phyloP scores from a whole-genome alignment of 2,113 vertebrate species.

The Sturnira hondurensis region DNA sequence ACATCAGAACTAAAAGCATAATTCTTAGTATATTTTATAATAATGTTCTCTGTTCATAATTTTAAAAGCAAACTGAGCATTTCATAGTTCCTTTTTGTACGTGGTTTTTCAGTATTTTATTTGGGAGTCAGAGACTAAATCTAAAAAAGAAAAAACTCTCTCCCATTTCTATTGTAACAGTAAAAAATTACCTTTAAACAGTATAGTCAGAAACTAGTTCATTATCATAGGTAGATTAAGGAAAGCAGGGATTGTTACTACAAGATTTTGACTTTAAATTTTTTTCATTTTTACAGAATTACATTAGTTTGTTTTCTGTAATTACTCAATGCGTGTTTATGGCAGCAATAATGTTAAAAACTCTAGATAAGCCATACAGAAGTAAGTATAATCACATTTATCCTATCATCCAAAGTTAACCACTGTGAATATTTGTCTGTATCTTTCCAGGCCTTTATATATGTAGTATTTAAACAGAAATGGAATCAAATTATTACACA shows the following conservation, averaged over 20 bases:
- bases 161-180: neutral
- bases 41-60: neutral
- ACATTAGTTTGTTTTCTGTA: neutral
- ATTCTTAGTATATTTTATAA: neutral
- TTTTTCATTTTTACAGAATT: conserved; percentile 4
- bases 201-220: neutral
- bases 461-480: neutral
- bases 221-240: neutral
- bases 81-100: neutral
- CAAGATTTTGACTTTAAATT: neutral
- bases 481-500: neutral
- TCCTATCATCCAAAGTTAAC: neutral
- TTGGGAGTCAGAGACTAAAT: neutral
- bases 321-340: neutral
- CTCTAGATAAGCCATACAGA: neutral
- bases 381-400: neutral
- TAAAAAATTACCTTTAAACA: neutral
- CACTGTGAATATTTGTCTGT: neutral
- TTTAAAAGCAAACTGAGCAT: neutral
- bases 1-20: neutral
- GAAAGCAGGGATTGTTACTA: neutral
- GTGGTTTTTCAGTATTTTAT: neutral
- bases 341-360: neutral
- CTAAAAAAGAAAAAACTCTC: neutral
- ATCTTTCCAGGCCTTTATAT: neutral